phyloP scores from a whole-genome alignment of 2,888 invertebrate genomes.

The Adelphocoris suturalis region DNA sequence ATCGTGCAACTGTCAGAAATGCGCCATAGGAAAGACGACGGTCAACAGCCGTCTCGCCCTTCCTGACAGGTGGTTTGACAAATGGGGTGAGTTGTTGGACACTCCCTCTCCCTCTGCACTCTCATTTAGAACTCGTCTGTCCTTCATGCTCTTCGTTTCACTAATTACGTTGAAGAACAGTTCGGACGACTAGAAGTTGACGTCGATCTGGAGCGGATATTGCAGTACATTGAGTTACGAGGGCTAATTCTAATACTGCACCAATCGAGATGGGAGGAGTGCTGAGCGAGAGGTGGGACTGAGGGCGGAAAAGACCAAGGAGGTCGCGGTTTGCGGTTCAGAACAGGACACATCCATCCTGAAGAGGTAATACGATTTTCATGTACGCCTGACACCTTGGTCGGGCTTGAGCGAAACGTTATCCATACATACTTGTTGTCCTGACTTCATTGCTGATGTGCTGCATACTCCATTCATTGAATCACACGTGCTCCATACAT shows the following conservation, averaged over 20 bases:
- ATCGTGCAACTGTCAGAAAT: not conserved
- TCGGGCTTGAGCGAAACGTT: not conserved
- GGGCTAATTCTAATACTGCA: not conserved
- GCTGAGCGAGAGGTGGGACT: not conserved
- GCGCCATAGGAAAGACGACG: not conserved
- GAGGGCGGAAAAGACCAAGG: conserved; percentile 9
- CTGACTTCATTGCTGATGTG: too few species aligned
- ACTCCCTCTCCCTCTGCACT: not conserved
- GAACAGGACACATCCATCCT: conserved; percentile 29
- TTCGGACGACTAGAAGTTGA: not conserved
- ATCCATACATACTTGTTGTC: not conserved
- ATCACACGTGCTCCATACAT: too few species aligned
- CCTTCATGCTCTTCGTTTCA: not conserved
- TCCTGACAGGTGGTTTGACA: conserved; percentile 50
- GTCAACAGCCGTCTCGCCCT: conserved; percentile 27
- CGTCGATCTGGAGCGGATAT: not conserved
- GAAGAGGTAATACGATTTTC: conserved; percentile 38
- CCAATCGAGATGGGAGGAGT: not conserved
- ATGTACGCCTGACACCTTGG: conserved; percentile 9
- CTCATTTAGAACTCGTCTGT: conserved; percentile 19
- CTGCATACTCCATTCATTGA: too few species aligned
- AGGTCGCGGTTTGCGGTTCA: conserved; percentile 11
- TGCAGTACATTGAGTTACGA: not conserved
- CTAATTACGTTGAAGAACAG: not conserved
- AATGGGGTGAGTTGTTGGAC: conserved; percentile 16